These are phyloP conservation scores for Odontomyia ornata DNA, from an alignment of 2,888 invertebrate species.

Conservation along the genomic window DNA sequence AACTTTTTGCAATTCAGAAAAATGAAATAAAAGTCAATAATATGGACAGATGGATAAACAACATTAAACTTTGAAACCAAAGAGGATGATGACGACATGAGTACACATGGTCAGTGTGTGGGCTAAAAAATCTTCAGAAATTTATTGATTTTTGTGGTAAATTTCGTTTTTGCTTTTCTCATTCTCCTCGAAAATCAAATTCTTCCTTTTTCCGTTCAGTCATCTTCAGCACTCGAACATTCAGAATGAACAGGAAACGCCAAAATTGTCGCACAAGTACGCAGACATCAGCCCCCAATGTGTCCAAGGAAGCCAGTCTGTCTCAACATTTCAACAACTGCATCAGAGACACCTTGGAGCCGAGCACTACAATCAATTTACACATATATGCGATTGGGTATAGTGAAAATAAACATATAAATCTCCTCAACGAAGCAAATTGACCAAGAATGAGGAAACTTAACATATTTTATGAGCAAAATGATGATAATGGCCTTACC, in stretches of 20 bases:
- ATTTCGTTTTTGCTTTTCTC: background rate
- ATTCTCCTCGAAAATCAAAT: background rate
- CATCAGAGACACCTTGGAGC: slow-evolving; percentile 37
- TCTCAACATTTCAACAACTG: background rate
- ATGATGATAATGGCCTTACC: slow-evolving; percentile 21
- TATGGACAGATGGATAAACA: slow-evolving; percentile 6
- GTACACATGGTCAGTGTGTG: slow-evolving; percentile 27
- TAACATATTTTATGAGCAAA: slow-evolving; percentile 29
- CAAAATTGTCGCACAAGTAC: background rate
- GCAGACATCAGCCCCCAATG: background rate
- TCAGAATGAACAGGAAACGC: background rate
- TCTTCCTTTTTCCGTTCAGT: background rate
- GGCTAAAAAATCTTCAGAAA: slow-evolving; percentile 21
- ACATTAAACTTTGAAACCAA: slow-evolving; percentile 33
- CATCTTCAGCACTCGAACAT: background rate
- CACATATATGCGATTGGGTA: background rate
- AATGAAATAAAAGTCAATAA: slow-evolving; percentile 15
- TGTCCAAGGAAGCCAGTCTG: background rate
- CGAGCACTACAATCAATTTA: background rate
- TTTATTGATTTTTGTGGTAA: slow-evolving; percentile 7
- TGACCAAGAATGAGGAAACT: slow-evolving; percentile 36
- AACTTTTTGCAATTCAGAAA: background rate
- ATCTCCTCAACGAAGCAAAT: background rate
- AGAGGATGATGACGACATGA: slow-evolving; percentile 40
- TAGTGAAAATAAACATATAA: slow-evolving; percentile 5